A percentile compares a stretch with the other conserved stretches of the same genome.
Conservation (phyloP, 2,113 vertebrate genomes). For the Dasyornis broadbenti region DNA sequence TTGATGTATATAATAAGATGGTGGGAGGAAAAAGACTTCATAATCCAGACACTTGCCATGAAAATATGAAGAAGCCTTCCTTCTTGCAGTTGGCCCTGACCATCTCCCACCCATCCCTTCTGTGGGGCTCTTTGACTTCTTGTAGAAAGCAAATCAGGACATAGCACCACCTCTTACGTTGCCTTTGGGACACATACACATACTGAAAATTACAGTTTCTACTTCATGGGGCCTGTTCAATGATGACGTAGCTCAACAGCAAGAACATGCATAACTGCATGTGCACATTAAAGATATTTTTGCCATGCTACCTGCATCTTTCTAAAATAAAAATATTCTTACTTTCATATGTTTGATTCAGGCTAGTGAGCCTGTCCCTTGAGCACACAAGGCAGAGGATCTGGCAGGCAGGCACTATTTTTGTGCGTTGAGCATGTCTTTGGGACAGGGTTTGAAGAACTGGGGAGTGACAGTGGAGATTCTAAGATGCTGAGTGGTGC, state of each 20-base stretch:
- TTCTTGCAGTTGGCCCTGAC: background rate
- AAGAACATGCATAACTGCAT: background rate
- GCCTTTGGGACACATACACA: background rate
- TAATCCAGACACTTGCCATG: background rate
- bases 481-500: background rate
- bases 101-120: background rate
- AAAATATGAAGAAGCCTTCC: background rate
- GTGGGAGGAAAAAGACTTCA: background rate
- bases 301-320: background rate
- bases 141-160: background rate
- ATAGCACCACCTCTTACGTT: background rate
- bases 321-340: background rate
- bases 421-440: background rate
- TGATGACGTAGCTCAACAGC: background rate
- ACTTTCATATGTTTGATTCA: background rate
- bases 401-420: background rate
- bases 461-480: background rate
- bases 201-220: background rate
- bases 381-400: background rate
- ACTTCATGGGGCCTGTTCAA: background rate
- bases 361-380: background rate
- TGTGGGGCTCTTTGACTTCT: background rate
- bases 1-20: background rate
- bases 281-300: background rate
- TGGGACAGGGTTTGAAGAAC: background rate